Evolutionary conservation across 2,113 vertebrate genomes (phyloP).

Genomic region (Melanerpes formicivorus): DNA sequence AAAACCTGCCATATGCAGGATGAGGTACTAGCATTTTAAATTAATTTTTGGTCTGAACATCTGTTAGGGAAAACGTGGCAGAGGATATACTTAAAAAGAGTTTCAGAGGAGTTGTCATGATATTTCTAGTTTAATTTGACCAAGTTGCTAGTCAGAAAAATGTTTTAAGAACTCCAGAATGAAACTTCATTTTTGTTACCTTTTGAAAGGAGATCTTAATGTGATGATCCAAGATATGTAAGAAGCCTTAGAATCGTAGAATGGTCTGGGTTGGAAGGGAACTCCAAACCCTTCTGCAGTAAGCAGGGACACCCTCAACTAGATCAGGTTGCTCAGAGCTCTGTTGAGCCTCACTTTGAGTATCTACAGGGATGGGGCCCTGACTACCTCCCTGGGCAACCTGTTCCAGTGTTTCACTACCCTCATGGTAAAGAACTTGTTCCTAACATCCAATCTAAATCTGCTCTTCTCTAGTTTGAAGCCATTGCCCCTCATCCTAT

Average conservation of each 20-base stretch:
- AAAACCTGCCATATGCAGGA: background rate
- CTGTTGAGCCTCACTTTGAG: too few species aligned
- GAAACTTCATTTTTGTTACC: conserved; percentile 7
- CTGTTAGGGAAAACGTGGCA: background rate
- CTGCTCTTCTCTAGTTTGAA: too few species aligned
- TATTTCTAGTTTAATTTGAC: conserved; percentile 19
- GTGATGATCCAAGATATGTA: background rate
- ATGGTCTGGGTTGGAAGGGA: too few species aligned
- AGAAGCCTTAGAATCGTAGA: background rate
- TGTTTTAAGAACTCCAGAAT: background rate
- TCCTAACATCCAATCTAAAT: too few species aligned
- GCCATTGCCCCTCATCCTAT: too few species aligned
- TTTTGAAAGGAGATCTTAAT: background rate
- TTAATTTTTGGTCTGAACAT: background rate
- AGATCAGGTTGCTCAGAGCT: too few species aligned
- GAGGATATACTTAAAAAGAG: background rate
- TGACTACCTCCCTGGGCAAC: too few species aligned
- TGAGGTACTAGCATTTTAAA: background rate
- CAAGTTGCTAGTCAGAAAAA: background rate
- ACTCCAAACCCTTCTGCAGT: too few species aligned
- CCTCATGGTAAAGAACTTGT: too few species aligned
- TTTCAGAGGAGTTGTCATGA: background rate
- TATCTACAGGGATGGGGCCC: too few species aligned
- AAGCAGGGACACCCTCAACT: too few species aligned
- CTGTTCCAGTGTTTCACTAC: too few species aligned